A percentile compares a stretch with the other conserved stretches of the same genome.
Conservation (phyloP, 2,888 invertebrate species). For the Erynnis tages region DNA sequence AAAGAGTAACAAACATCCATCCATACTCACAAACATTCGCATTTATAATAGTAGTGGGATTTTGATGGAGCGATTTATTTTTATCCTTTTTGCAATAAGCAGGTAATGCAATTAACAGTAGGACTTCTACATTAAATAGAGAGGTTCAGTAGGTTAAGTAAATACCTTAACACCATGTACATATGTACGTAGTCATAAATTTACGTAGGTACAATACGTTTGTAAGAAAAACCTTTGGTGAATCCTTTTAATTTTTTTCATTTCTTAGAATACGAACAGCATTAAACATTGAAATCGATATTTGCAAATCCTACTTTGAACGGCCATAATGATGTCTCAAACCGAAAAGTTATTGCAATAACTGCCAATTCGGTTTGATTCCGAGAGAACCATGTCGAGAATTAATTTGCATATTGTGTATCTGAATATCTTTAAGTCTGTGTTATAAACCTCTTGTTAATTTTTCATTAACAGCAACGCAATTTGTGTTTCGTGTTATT, state of each 20-base stretch:
- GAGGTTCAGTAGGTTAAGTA: too few relatives aligned
- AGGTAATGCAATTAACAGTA: too few relatives aligned
- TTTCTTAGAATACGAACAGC: constrained; percentile 7
- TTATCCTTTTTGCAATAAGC: too few relatives aligned
- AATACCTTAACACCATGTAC: too few relatives aligned
- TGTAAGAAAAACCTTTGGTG: too few relatives aligned
- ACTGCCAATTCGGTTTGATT: constrained; percentile 1
- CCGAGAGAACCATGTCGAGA: constrained; percentile 3
- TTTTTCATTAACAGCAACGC: constrained; percentile 4
- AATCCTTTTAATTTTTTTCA: neutral
- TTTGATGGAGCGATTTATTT: too few relatives aligned
- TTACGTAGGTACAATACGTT: too few relatives aligned
- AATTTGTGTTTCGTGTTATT: constrained; percentile 9
- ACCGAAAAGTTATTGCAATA: constrained; percentile 16
- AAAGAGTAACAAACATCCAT: too few relatives aligned
- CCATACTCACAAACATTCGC: too few relatives aligned
- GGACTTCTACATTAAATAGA: too few relatives aligned
- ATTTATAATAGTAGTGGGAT: too few relatives aligned
- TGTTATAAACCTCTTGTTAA: constrained; percentile 2
- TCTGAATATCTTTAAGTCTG: constrained; percentile 11
- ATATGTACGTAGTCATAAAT: too few relatives aligned
- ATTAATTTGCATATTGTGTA: constrained; percentile 18
- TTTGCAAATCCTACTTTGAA: constrained; percentile 9
- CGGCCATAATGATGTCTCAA: constrained; percentile 13
- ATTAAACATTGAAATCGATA: constrained; percentile 23